Evolutionary conservation across 1,140 invertebrate species (phyloP), one percentile per base, ranked within the genome.

Genomic region (Papilio dardanus): DNA sequence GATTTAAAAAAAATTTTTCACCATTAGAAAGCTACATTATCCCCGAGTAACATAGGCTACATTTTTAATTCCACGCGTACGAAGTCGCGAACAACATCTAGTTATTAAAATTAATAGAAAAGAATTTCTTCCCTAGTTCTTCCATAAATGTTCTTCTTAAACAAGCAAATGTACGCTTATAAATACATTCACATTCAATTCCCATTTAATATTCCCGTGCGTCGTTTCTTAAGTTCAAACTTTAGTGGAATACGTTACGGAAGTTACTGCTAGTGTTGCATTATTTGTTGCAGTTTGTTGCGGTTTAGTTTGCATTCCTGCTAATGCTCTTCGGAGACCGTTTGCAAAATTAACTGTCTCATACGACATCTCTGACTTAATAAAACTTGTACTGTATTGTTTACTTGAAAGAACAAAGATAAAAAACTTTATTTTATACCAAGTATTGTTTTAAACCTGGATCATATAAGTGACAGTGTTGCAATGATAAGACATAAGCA

Each of bases 141-240:
- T 0, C 16, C 3, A n/a, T n/a, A 19, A 7, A n/a, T n/a, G 6
- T 5, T 35, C 0, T 8, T 35, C 3, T 46, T 30, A 30, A 58
- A 58, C 54, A 58, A 58, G 10, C 24, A 28, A 58, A 58, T 14
- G 14, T 58, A 24, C 21, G 54, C 3, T 62, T 62, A 62, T 30
- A 62, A 62, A 62, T 30, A 1, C 2, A 30, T 62, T 62, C 3
- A 62, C 54, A 62, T 62, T 66, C 28, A 66, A 66, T 66, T 67
- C 3, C 16, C 8, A 28, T 67, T 67, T 67, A 67, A 67, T 67
- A 67, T 67, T 67, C 19, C 65, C 54, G 12, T 28, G 67, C 21
- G 67, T 68, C n/a, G 66, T 69, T 69, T 69, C 31, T 69, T 69
- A 69, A 69, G 67, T 37, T 69, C 31, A 40, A 69, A 69, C 67